Base-by-base conservation (phyloP, 2,797 vertebrate species). In the Ctenosaura bakeri region DNA sequence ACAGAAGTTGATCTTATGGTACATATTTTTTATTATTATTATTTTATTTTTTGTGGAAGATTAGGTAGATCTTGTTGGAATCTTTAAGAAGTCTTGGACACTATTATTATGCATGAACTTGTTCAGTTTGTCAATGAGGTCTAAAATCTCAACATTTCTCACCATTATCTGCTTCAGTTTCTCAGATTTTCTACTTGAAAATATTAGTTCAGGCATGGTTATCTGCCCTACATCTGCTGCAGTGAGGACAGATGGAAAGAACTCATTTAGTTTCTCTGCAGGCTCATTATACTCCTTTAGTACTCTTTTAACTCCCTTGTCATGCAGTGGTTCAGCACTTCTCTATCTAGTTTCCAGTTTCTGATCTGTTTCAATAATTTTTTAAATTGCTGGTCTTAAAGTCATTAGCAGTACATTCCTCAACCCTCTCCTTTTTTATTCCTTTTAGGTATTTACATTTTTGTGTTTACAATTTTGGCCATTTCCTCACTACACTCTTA, bases 191-290 rank as follows among this genome's bases (percentile, higher is more conserved):
- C 42, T 78, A 50, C 76, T 46, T 78, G 38, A 78, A 46, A 78
- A 78, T 46, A 50, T 78, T 78, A 50, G 76, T 78, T 29, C 22
- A 26, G 76, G 38, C 8, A 26, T 24, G 24, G 18, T 46, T 77
- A 77, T 77, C 76, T 46, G 18, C 38, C 76, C 42, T 78, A 29
- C 24, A 78, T 78, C 76, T 46, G 42, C 24, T 50, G 20, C 9
- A 77, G 38, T 16, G 38, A 42, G 24, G 38, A 46, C 42, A 46
- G 22, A 20, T 38, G 35, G 22, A 78, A 78, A 46, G 22, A 78
- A 50, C 22, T 50, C 76, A 42, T 76, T 76, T 76, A 78, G 42
- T 78, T 78, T 78, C 76, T 78, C 42, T 78, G 76, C 38, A 78
- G 76, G 24, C 42, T 78, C 46, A 46, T 26, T 78, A 78, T 46